phyloP scores from a whole-genome alignment of 1,140 invertebrate species.

The Phymorhynchus buccinoides region DNA sequence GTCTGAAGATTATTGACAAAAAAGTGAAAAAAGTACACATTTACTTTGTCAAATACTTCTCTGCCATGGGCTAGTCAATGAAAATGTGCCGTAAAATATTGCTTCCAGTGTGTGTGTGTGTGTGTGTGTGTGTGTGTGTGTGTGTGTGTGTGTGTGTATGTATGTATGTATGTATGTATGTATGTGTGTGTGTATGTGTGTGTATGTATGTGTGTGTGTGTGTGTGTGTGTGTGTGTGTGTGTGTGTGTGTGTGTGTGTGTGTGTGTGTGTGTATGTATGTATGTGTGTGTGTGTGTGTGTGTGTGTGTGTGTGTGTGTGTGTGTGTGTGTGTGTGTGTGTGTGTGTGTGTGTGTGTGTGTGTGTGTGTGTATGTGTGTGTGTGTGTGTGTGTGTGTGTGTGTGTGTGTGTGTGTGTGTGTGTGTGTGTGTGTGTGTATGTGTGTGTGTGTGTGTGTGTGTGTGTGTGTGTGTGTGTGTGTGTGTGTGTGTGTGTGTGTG shows the following conservation, averaged over 20 bases:
- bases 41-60: not conserved
- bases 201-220: not conserved
- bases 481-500: not conserved
- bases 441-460: not conserved
- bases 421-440: not conserved
- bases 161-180: too few relatives aligned
- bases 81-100: not conserved
- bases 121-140: not conserved
- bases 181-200: not conserved
- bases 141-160: not conserved
- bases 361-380: not conserved
- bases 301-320: not conserved
- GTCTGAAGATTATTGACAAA: too few relatives aligned
- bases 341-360: not conserved
- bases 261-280: constrained; percentile 4
- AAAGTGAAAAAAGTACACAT: too few relatives aligned
- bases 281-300: too few relatives aligned
- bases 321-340: not conserved
- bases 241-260: not conserved
- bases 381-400: not conserved
- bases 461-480: not conserved
- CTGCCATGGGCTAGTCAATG: constrained; percentile 3
- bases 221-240: not conserved
- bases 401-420: not conserved
- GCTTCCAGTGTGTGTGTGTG: not conserved